These are phyloP conservation scores for Imbricaverruca yamaguchii DNA, from an alignment of 2,888 invertebrate genomes.

Conservation along the genomic window DNA sequence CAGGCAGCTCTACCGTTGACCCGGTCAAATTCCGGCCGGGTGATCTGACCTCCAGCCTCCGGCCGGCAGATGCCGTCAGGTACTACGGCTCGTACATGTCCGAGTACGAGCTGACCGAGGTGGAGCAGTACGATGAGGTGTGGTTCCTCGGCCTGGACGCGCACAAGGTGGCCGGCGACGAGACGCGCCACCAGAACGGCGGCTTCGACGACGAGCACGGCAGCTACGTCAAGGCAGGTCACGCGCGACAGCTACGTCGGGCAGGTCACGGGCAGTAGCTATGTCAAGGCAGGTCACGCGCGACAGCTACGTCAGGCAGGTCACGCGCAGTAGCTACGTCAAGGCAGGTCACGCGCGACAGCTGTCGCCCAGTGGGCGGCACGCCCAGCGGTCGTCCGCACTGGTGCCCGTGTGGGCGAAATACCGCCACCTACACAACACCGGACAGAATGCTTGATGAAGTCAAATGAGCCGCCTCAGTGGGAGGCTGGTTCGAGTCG, in stretches of 20 bases:
- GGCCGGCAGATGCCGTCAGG: slow-evolving; percentile 67
- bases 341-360: too few relatives aligned
- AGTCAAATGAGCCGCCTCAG: too few relatives aligned
- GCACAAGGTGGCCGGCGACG: slow-evolving; percentile 73
- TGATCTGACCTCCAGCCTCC: background rate
- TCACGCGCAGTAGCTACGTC: too few relatives aligned
- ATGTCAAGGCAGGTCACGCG: slow-evolving; percentile 91
- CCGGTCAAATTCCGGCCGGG: background rate
- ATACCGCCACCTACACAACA: too few relatives aligned
- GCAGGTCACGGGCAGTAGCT: too few relatives aligned
- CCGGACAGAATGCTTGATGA: too few relatives aligned
- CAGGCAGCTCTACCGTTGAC: slow-evolving; percentile 32
- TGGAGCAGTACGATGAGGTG: slow-evolving; percentile 83
- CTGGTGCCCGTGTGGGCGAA: too few relatives aligned
- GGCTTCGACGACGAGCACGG: slow-evolving; percentile 90
- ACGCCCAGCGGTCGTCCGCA: too few relatives aligned
- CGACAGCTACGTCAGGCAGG: too few relatives aligned
- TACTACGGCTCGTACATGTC: slow-evolving; percentile 75
- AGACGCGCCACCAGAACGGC: slow-evolving; percentile 70
- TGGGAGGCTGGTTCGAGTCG: too few relatives aligned
- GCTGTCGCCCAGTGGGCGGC: too few relatives aligned
- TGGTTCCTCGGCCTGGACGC: slow-evolving; percentile 87
- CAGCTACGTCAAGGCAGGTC: slow-evolving; percentile 90
- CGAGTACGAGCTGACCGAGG: slow-evolving; percentile 82
- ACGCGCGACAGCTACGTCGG: too few relatives aligned